Evolutionary conservation across 2,113 vertebrate species (phyloP).

Genomic region (Girardinichthys multiradiatus): DNA sequence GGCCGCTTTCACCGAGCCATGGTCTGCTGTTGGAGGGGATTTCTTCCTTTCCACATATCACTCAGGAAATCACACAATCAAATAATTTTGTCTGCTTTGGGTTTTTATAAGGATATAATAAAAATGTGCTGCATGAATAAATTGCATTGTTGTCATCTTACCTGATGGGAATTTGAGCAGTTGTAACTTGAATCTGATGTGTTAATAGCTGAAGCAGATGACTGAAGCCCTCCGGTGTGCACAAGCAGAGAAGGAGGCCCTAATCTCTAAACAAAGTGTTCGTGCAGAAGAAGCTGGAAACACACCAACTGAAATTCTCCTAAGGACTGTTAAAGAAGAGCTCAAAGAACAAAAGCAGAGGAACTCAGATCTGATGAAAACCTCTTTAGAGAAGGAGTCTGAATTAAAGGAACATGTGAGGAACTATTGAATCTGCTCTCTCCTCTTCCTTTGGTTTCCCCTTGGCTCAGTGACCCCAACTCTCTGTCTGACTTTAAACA

Average conservation of each 20-base stretch:
- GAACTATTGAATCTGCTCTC: not conserved
- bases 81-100: no score
- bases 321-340: slow-evolving; percentile 27
- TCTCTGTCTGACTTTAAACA: not conserved
- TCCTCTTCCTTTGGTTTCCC: not conserved
- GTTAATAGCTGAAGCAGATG: slow-evolving; percentile 40
- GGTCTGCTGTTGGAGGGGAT: no score
- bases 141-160: no score
- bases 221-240: slow-evolving; percentile 45
- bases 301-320: slow-evolving; percentile 1
- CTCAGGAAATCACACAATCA: no score
- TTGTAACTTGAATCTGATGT: not conserved
- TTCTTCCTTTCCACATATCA: no score
- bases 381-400: slow-evolving; percentile 29
- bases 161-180: no score
- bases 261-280: slow-evolving; percentile 11
- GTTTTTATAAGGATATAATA: no score
- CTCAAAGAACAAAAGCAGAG: slow-evolving; percentile 24
- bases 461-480: not conserved
- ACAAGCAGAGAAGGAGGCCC: slow-evolving; percentile 38
- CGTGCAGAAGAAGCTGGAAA: slow-evolving; percentile 29
- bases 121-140: no score
- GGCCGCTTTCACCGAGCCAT: no score
- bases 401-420: slow-evolving; percentile 22
- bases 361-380: not conserved